Percentiles rank a stretch among this genome's conserved stretches.
These are phyloP conservation scores for Pelagia noctiluca DNA, from an alignment of 30 jellyfish, hydroid and myxozoan genomes.

Conservation along the genomic window DNA sequence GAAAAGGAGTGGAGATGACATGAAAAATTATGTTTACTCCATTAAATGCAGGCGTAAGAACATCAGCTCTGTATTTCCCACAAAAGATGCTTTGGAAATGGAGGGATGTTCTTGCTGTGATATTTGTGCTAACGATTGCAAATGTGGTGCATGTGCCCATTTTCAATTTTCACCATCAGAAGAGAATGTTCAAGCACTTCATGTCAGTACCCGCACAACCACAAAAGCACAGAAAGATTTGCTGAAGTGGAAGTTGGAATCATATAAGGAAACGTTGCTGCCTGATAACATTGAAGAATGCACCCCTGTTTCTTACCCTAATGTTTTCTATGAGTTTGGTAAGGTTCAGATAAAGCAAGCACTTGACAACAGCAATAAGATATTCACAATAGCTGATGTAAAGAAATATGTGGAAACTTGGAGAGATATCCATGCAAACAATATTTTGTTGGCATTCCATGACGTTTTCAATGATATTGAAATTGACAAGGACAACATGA, in stretches of 20 bases:
- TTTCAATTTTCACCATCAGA: neutral
- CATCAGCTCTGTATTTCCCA: constrained; percentile 9
- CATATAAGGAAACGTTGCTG: constrained; percentile 24
- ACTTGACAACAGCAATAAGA: constrained; percentile 12
- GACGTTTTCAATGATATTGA: constrained; percentile 36
- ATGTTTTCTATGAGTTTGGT: constrained; percentile 27
- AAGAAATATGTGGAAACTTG: constrained; percentile 44
- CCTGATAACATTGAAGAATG: constrained; percentile 5
- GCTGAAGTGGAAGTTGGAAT: neutral
- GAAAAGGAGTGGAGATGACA: constrained; percentile 15
- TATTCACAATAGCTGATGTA: constrained; percentile 47
- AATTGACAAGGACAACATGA: constrained; percentile 1
- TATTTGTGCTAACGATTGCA: constrained; percentile 22
- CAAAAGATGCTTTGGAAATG: neutral
- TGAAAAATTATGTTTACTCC: constrained; percentile 15
- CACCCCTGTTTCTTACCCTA: constrained; percentile 40
- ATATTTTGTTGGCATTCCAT: constrained; percentile 14
- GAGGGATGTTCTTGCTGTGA: constrained; percentile 31
- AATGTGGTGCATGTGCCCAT: constrained; percentile 24
- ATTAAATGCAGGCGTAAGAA: constrained; percentile 35
- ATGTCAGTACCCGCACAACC: neutral
- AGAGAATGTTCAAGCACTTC: constrained; percentile 4
- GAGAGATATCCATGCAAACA: constrained; percentile 34
- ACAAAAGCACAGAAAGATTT: constrained; percentile 21
- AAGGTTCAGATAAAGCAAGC: constrained; percentile 35